Base-by-base conservation (phyloP, 2,113 vertebrate genomes). In the Saccopteryx leptura region DNA sequence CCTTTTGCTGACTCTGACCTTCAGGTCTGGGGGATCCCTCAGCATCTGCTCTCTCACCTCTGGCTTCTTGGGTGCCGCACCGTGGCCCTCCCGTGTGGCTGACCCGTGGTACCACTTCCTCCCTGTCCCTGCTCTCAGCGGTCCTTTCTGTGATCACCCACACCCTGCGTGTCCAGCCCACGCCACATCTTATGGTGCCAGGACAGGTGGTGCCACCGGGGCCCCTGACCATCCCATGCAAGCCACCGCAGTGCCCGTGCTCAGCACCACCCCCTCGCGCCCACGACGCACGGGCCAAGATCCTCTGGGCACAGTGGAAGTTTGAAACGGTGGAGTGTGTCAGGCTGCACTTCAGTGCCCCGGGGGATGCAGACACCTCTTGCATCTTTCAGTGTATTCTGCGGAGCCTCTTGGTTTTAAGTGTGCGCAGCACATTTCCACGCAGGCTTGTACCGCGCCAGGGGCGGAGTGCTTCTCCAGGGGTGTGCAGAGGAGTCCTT, bases 201-300 rank as follows among this genome's bases (percentile, higher is more conserved):
- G 0, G 0, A 1, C 13, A 9, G 54, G 12, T 7, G 52, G 5
- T 2, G 0, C 19, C 50, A 3, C 9, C 0, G 1, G 63, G 72
- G 68, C 28, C 56, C 24, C 12, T 19, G 74, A 12, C 0, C 1
- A 18, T 52, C 83, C 74, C 10, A 3, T 0, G 0, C 21, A 0
- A 21, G 50, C 50, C 0, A n/a, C 24, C 0, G 14, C 14, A 9
- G 46, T 6, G 11, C 33, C 33, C 69, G 23, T 28, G 9, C 17
- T 21, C 60, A 31, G 65, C 33, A 5, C 31, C 46, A 17, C 46
- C 28, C 39, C 39, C 48, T 28, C 9, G 4, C 18, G 11, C 21
- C 9, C 48, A 13, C 9, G 11, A 1, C 8, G 75, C 8, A 21
- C 56, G 14, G 9, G 50, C 26, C 11, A 7, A 58, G 21, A 61